These are phyloP conservation scores for Polydrusus pterygomalis DNA, from an alignment of 2,888 invertebrate genomes.

Conservation along the genomic window DNA sequence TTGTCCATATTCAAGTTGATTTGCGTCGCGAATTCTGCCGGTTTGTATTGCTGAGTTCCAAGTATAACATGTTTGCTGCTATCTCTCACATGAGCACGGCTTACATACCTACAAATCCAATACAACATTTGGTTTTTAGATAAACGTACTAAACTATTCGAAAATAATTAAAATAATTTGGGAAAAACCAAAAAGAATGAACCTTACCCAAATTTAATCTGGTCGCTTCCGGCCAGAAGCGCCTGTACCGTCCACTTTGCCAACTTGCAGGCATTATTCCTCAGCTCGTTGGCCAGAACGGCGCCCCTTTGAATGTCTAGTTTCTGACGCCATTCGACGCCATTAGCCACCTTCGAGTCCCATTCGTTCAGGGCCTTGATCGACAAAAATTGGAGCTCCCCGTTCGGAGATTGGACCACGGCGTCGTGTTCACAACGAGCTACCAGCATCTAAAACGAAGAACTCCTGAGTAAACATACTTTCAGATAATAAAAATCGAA, in stretches of 20 bases:
- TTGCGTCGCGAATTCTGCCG: slow-evolving; percentile 98
- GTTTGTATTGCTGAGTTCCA: slow-evolving; percentile 98
- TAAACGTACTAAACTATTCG: too few species aligned
- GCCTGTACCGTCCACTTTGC: slow-evolving; percentile 99
- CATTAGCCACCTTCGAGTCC: slow-evolving; percentile 97
- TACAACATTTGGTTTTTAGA: neutral
- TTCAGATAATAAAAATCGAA: too few species aligned
- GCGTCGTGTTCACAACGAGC: slow-evolving; percentile 98
- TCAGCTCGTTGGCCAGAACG: slow-evolving; percentile 96
- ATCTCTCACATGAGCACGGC: slow-evolving; percentile 93
- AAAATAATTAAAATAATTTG: too few species aligned
- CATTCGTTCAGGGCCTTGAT: slow-evolving; percentile 99
- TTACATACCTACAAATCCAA: slow-evolving; percentile 94
- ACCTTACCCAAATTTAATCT: slow-evolving; percentile 55
- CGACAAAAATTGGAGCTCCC: slow-evolving; percentile 93
- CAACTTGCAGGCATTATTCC: slow-evolving; percentile 99
- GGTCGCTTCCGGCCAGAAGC: slow-evolving; percentile 82
- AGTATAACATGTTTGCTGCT: slow-evolving; percentile 97
- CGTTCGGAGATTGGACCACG: slow-evolving; percentile 89
- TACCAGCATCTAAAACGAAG: slow-evolving; percentile 78
- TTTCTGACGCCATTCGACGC: slow-evolving; percentile 99
- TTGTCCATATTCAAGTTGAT: slow-evolving; percentile 99
- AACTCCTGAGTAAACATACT: too few species aligned
- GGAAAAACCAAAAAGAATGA: neutral
- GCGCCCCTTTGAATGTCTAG: slow-evolving; percentile 98